These are phyloP conservation scores for Mus minutoides DNA, from an alignment of 2,797 vertebrate species.

Conservation along the genomic window DNA sequence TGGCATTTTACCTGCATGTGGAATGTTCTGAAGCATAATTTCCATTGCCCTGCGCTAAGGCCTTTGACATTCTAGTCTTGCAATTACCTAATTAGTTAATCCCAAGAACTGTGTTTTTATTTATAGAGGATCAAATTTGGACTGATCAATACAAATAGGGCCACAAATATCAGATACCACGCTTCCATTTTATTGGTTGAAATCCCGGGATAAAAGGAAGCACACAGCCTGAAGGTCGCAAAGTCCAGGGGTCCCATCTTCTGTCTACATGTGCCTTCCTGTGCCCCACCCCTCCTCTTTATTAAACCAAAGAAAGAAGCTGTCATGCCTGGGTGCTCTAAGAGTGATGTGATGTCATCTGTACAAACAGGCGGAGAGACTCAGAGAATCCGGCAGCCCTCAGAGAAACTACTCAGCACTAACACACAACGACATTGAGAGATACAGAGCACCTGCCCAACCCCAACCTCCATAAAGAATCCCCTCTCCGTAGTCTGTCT, in stretches of 20 bases:
- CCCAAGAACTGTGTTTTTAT: not conserved
- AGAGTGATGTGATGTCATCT: fast-evolving
- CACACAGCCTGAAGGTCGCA: not conserved
- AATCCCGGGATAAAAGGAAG: not conserved
- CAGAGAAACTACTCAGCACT: not conserved
- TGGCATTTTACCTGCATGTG: not conserved
- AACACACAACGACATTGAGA: not conserved
- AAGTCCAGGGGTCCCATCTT: not conserved
- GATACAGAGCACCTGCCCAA: not conserved
- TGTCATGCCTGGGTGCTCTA: not conserved
- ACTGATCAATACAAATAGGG: not conserved
- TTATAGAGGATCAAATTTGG: not conserved
- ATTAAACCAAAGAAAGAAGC: not conserved
- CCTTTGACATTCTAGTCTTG: not conserved
- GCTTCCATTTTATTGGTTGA: not conserved
- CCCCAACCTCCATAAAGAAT: not conserved
- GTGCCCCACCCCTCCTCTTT: not conserved
- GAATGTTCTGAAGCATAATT: not conserved
- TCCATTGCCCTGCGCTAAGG: not conserved
- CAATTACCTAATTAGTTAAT: not conserved
- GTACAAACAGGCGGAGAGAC: not conserved
- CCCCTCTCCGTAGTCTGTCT: not conserved
- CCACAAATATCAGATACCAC: not conserved
- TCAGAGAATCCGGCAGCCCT: too few relatives aligned
- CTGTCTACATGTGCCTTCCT: not conserved